Percentiles rank a stretch among this genome's conserved stretches.
phyloP scores from a whole-genome alignment of 2,113 vertebrate species.

The Gobiocypris rarus region DNA sequence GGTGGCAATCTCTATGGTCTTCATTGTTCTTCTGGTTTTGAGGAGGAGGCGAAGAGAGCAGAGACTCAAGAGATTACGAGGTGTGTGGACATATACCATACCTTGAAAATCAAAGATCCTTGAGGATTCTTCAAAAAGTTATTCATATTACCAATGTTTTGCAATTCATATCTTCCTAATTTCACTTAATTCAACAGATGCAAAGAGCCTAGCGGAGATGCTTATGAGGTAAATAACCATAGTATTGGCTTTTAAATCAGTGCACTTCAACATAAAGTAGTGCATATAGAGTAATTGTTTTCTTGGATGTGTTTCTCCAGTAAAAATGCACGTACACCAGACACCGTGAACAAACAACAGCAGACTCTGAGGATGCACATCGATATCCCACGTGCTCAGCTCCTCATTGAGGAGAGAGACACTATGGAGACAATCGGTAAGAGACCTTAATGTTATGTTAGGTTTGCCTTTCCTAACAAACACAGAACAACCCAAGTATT shows the following conservation, averaged over 20 bases:
- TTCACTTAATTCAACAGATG: constrained; percentile 86
- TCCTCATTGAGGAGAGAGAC: constrained; percentile 96
- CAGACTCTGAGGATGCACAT: constrained; percentile 98
- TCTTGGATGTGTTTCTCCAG: constrained; percentile 69
- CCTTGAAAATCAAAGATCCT: not conserved
- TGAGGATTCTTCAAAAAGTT: no score
- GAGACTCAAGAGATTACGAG: constrained; percentile 93
- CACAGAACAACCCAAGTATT: not conserved
- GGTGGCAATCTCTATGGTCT: constrained; percentile 88
- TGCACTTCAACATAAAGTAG: not conserved
- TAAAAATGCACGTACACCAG: constrained; percentile 96
- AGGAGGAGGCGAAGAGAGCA: constrained; percentile 93
- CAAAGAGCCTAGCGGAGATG: constrained; percentile 99
- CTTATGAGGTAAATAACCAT: constrained; percentile 90
- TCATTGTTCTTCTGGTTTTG: constrained; percentile 90
- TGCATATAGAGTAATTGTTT: not conserved
- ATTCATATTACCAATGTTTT: not conserved
- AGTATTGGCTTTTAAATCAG: not conserved
- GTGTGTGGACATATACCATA: constrained; percentile 68
- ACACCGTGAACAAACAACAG: constrained; percentile 95
- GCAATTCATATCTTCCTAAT: not conserved
- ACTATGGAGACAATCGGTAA: constrained; percentile 99
- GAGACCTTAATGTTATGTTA: not conserved
- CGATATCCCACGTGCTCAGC: constrained; percentile 97
- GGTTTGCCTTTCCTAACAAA: not conserved